Conservation (phyloP, 2,888 invertebrate genomes). For the Ennomos quercinarius region DNA sequence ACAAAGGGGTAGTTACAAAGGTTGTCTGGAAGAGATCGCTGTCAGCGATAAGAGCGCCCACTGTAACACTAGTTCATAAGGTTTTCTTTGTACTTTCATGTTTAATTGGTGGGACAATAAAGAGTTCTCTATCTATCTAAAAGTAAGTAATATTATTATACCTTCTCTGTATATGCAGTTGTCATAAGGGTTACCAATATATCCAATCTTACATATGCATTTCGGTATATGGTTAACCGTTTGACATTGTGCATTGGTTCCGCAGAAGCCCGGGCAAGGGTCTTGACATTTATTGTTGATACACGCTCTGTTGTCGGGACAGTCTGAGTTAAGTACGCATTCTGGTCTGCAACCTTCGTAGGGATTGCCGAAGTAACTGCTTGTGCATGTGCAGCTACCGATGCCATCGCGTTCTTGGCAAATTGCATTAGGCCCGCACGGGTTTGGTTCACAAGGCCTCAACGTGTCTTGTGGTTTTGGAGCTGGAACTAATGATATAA, state of each 20-base stretch:
- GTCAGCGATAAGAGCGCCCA: too few relatives aligned
- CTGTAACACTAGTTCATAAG: too few relatives aligned
- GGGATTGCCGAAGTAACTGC: conserved; percentile 89
- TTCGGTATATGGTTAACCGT: conserved; percentile 91
- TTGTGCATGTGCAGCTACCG: conserved; percentile 89
- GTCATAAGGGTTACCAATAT: conserved; percentile 89
- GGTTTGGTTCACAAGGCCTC: conserved; percentile 86
- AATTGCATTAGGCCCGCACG: conserved; percentile 88
- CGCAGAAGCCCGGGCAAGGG: conserved; percentile 92
- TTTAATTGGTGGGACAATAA: too few relatives aligned
- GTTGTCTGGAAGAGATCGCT: too few relatives aligned
- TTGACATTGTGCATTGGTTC: conserved; percentile 90
- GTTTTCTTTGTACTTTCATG: too few relatives aligned
- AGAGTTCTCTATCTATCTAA: too few relatives aligned
- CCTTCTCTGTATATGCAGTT: conserved; percentile 69
- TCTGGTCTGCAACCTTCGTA: conserved; percentile 90
- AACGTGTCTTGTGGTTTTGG: conserved; percentile 52
- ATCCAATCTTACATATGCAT: conserved; percentile 88
- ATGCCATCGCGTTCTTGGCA: conserved; percentile 88
- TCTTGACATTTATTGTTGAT: conserved; percentile 88
- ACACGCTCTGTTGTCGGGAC: conserved; percentile 88
- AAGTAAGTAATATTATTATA: conserved; percentile 40
- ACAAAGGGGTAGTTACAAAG: too few relatives aligned
- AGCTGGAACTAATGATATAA: conserved; percentile 46
- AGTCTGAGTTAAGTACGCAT: conserved; percentile 89